phyloP scores from a whole-genome alignment of 2,113 vertebrate species.

The Alectura lathami region DNA sequence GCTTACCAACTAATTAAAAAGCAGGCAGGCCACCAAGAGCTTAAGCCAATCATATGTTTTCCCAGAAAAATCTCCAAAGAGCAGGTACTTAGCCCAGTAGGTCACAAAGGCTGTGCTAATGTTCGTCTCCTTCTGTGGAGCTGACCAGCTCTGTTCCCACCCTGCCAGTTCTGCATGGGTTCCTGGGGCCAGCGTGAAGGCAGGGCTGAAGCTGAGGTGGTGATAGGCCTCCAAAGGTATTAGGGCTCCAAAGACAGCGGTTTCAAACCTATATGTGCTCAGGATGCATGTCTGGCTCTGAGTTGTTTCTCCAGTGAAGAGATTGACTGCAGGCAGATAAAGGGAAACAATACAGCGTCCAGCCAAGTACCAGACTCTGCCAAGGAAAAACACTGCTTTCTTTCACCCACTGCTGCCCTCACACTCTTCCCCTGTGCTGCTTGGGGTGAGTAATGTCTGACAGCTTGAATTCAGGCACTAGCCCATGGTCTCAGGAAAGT shows the following conservation, averaged over 20 bases:
- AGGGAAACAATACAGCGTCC: not conserved
- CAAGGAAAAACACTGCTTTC: not conserved
- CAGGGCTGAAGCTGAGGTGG: not conserved
- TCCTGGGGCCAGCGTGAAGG: not conserved
- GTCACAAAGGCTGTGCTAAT: not conserved
- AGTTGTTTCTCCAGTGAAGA: not conserved
- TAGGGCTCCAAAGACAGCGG: not conserved
- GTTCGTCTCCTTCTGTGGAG: not conserved
- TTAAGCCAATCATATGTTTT: not conserved
- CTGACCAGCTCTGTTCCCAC: not conserved
- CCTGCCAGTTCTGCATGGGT: accelerated
- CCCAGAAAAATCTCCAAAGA: constrained; percentile 21
- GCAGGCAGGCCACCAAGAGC: constrained; percentile 6
- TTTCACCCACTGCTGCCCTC: not conserved
- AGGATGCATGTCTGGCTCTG: not conserved
- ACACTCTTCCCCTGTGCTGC: not conserved
- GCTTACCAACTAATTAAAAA: constrained; percentile 23
- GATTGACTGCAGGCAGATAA: not conserved
- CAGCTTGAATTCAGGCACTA: not conserved
- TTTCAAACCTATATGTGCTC: not conserved
- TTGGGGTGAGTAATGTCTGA: not conserved
- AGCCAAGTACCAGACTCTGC: not conserved
- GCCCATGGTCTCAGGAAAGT: not conserved
- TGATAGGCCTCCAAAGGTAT: not conserved
- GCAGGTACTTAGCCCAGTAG: not conserved